These are phyloP conservation scores for Sphaerophoria rueppellii DNA, from an alignment of 2,888 invertebrate genomes.

Conservation along the genomic window DNA sequence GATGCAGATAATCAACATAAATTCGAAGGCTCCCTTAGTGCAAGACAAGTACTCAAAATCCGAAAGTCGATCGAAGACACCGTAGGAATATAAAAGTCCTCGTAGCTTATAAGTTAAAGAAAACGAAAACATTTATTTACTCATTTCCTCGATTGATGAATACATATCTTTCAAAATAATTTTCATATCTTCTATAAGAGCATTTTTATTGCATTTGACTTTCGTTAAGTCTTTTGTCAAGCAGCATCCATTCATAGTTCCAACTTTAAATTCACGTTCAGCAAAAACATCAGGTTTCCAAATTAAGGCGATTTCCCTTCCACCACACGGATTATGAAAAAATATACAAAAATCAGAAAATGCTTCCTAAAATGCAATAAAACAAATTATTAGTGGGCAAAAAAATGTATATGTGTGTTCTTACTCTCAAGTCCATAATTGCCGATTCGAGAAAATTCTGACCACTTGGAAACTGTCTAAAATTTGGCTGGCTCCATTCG, in stretches of 20 bases:
- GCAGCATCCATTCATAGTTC: slow-evolving; percentile 77
- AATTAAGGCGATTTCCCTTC: slow-evolving; percentile 90
- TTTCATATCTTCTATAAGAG: slow-evolving; percentile 80
- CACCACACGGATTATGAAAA: slow-evolving; percentile 95
- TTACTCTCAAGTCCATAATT: slow-evolving; percentile 89
- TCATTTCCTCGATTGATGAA: slow-evolving; percentile 75
- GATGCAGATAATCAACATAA: slow-evolving; percentile 31
- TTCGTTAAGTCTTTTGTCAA: slow-evolving; percentile 74
- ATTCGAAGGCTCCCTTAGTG: slow-evolving; percentile 39
- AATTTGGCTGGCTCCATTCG: slow-evolving; percentile 76
- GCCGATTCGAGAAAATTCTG: slow-evolving; percentile 90
- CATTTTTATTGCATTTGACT: slow-evolving; percentile 77
- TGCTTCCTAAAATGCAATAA: slow-evolving; percentile 84
- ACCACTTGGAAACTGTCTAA: slow-evolving; percentile 87
- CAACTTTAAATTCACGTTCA: slow-evolving; percentile 88
- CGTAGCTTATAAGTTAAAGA: neutral
- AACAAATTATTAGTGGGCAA: neutral
- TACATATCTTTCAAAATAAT: slow-evolving; percentile 80
- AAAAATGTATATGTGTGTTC: too few species aligned
- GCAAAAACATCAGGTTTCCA: slow-evolving; percentile 89
- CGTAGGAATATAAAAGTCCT: slow-evolving; percentile 35
- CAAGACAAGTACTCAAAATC: slow-evolving; percentile 57
- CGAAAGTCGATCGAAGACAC: slow-evolving; percentile 54
- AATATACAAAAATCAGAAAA: slow-evolving; percentile 92
- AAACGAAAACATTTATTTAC: slow-evolving; percentile 48